A percentile compares a stretch with the other conserved stretches of the same genome.
Evolutionary conservation across 2,113 vertebrate species (phyloP).

Genomic region (Cygnus buccinator): DNA sequence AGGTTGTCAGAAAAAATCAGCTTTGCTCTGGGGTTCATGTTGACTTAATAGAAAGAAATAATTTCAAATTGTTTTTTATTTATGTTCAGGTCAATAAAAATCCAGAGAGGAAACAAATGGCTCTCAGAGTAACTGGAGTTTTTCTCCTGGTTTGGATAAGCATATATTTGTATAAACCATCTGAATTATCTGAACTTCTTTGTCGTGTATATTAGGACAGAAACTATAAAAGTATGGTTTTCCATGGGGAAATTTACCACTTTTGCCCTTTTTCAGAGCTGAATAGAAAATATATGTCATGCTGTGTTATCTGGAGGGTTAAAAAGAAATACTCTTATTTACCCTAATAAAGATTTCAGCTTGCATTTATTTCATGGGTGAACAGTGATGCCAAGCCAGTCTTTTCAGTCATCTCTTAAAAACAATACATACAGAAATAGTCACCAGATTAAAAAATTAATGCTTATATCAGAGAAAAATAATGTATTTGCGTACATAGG

Average conservation of each 20-base stretch:
- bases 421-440: not conserved
- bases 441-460: not conserved
- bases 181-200: not conserved
- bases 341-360: not conserved
- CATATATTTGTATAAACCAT: not conserved
- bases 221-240: constrained; percentile 15
- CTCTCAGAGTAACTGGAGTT: not conserved
- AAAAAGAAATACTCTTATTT: not conserved
- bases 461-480: not conserved
- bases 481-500: not conserved
- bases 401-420: not conserved
- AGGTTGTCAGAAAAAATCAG: not conserved
- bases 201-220: not conserved
- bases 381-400: not conserved
- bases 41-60: not conserved
- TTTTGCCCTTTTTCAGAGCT: not conserved
- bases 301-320: not conserved
- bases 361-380: not conserved
- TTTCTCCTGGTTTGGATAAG: not conserved
- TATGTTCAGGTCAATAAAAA: not conserved
- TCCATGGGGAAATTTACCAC: not conserved
- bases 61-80: not conserved
- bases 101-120: not conserved
- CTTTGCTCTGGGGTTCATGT: not conserved
- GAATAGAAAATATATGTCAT: not conserved